These are phyloP conservation scores for Phaethornis superciliosus DNA, from an alignment of 2,113 vertebrate genomes.

Conservation along the genomic window DNA sequence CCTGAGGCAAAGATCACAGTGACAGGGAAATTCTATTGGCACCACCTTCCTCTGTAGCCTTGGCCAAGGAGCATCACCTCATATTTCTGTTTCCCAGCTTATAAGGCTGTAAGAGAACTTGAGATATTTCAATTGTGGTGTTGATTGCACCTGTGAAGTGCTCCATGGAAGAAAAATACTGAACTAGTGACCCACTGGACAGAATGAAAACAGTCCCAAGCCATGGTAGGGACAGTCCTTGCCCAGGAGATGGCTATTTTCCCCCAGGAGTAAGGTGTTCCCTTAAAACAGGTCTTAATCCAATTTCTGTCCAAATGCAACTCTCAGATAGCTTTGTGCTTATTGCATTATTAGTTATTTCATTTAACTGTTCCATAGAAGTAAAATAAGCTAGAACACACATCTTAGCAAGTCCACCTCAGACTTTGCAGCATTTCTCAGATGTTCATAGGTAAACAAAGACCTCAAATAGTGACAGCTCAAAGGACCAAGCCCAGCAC, in stretches of 20 bases:
- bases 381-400: not conserved
- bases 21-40: not conserved
- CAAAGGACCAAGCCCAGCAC: not conserved
- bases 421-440: not conserved
- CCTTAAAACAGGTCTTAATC: not conserved
- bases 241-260: not conserved
- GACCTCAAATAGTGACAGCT: not conserved
- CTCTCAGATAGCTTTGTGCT: not conserved
- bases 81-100: not conserved
- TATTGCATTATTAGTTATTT: not conserved
- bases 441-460: not conserved
- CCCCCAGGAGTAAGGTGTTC: not conserved
- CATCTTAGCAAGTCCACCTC: not conserved
- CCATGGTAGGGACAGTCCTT: not conserved
- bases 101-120: not conserved
- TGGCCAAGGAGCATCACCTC: not conserved
- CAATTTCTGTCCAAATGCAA: not conserved
- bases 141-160: not conserved
- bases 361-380: not conserved
- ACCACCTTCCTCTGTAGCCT: not conserved
- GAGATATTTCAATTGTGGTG: accelerated
- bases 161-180: not conserved
- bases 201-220: not conserved
- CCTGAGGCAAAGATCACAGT: not conserved
- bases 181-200: not conserved